Percentiles rank a stretch among this genome's conserved stretches.
These are phyloP conservation scores for Anas georgica DNA, from an alignment of 2,797 vertebrate species.

Conservation along the genomic window DNA sequence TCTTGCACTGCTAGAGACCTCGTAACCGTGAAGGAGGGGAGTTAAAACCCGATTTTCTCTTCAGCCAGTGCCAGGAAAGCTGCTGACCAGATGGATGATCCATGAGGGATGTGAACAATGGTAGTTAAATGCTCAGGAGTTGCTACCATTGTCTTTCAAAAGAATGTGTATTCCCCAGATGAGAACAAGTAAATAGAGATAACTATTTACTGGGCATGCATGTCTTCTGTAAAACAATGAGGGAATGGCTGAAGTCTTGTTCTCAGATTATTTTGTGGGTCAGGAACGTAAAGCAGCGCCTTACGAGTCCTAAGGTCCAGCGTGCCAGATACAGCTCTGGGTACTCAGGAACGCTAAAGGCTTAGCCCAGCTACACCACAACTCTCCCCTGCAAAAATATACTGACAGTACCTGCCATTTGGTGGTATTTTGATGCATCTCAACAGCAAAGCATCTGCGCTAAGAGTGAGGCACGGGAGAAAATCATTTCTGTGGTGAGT, in stretches of 20 bases:
- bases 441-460: neutral
- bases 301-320: neutral
- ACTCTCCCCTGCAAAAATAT: neutral
- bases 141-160: neutral
- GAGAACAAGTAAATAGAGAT: neutral
- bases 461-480: neutral
- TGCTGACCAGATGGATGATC: neutral
- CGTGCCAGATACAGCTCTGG: neutral
- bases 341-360: neutral
- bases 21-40: neutral
- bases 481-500: neutral
- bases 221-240: neutral
- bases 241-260: neutral
- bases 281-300: neutral
- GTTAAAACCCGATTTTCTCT: neutral
- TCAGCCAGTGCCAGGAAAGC: neutral
- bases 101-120: neutral
- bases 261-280: neutral
- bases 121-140: neutral
- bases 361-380: neutral
- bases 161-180: neutral
- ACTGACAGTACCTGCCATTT: neutral
- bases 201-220: neutral
- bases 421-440: neutral
- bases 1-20: neutral